Conservation (phyloP, 1,140 invertebrate species). For the Leguminivora glycinivorella region DNA sequence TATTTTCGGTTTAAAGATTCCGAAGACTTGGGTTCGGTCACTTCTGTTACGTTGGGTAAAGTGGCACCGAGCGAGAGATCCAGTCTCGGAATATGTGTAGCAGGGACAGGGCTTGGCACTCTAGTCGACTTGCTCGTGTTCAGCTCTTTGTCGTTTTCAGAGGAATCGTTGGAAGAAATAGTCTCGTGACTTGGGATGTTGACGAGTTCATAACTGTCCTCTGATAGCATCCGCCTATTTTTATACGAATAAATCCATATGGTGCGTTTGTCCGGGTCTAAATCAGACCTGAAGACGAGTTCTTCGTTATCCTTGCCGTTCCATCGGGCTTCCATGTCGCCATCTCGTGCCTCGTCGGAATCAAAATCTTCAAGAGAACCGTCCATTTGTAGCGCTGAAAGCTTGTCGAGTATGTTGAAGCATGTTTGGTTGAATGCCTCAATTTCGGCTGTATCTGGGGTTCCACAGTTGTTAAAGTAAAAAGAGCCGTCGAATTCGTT, state of each 20-base stretch:
- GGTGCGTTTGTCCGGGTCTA: conserved; percentile 44
- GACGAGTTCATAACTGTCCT: conserved; percentile 43
- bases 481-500: conserved; percentile 8
- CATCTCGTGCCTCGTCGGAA: conserved; percentile 34
- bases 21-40: conserved; percentile 49
- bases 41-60: conserved; percentile 62
- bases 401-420: conserved; percentile 51
- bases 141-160: conserved; percentile 42
- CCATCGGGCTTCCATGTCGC: neutral
- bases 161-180: conserved; percentile 40
- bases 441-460: conserved; percentile 2
- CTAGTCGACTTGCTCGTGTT: conserved; percentile 36
- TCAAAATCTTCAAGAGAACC: conserved; percentile 42
- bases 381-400: conserved; percentile 36
- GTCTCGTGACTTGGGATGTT: conserved; percentile 43
- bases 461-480: neutral
- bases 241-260: conserved; percentile 63
- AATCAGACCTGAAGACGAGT: conserved; percentile 33
- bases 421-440: conserved; percentile 37
- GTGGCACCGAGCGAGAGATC: conserved; percentile 49
- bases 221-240: conserved; percentile 50
- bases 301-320: conserved; percentile 34
- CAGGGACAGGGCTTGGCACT: conserved; percentile 51
- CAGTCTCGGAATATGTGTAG: conserved; percentile 49
- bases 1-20: conserved; percentile 30